Percentiles rank a stretch among this genome's conserved stretches.
Conservation (phyloP, 1,140 invertebrate genomes). For the Eurosta solidaginis region DNA sequence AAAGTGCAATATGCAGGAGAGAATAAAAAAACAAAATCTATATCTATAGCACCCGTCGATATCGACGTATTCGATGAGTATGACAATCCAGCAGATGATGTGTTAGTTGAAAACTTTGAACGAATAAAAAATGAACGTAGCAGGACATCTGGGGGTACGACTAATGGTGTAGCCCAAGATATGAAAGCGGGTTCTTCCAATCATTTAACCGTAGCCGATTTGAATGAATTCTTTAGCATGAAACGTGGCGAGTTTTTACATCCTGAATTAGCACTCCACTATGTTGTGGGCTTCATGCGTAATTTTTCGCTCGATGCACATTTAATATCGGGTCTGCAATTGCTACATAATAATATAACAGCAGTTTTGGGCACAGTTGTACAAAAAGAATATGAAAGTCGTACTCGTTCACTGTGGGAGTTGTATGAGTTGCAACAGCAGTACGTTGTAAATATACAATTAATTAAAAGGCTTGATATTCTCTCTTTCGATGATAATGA, state of each 20-base stretch:
- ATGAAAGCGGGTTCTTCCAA: slow-evolving; percentile 35
- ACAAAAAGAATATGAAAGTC: slow-evolving; percentile 50
- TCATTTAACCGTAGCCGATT: slow-evolving; percentile 50
- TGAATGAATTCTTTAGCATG: slow-evolving; percentile 48
- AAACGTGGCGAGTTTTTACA: slow-evolving; percentile 40
- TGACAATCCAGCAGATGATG: slow-evolving; percentile 49
- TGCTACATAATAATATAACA: slow-evolving; percentile 46
- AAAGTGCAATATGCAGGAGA: neutral
- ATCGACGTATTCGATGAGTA: slow-evolving; percentile 54
- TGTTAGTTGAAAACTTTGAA: slow-evolving; percentile 49
- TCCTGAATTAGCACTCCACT: slow-evolving; percentile 39
- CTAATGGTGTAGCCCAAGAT: slow-evolving; percentile 32
- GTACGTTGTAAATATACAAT: slow-evolving; percentile 41
- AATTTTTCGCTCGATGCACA: slow-evolving; percentile 53
- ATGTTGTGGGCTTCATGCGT: slow-evolving; percentile 45
- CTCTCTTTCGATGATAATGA: slow-evolving; percentile 38
- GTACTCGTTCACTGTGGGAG: slow-evolving; percentile 50
- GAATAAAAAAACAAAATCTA: neutral
- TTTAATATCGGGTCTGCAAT: slow-evolving; percentile 49
- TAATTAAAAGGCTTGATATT: slow-evolving; percentile 40
- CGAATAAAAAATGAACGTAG: slow-evolving; percentile 44
- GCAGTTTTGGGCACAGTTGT: slow-evolving; percentile 40
- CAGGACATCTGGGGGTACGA: slow-evolving; percentile 31
- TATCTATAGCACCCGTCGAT: slow-evolving; percentile 39
- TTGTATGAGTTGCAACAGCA: slow-evolving; percentile 49